Evolutionary conservation across 2,113 vertebrate species (phyloP).

Genomic region (Plecotus auritus): DNA sequence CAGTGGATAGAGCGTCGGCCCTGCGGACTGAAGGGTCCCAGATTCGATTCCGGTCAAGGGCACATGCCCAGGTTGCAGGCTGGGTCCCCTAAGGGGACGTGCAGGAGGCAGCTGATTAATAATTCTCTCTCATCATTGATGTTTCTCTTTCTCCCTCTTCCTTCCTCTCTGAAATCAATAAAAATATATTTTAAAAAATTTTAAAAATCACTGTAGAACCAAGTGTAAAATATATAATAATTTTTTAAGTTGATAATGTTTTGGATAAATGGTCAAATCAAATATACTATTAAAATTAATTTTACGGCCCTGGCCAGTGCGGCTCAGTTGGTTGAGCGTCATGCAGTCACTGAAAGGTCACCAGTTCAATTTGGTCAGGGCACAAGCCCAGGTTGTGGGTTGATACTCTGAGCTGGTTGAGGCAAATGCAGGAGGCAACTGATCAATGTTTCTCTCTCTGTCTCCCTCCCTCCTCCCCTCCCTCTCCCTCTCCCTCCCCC

Average conservation of each 20-base stretch:
- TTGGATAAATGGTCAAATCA: not conserved
- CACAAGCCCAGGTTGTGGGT: not conserved
- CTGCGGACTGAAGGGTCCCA: too few relatives aligned
- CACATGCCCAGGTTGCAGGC: too few relatives aligned
- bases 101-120: too few relatives aligned
- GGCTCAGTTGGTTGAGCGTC: not conserved
- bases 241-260: constrained; percentile 5
- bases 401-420: not conserved
- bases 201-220: not conserved
- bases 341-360: not conserved
- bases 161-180: too few relatives aligned
- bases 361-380: not conserved
- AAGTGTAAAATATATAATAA: not conserved
- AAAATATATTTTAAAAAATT: not conserved
- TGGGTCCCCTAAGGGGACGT: too few relatives aligned
- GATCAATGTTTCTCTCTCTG: not conserved
- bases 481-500: too few relatives aligned
- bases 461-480: too few relatives aligned
- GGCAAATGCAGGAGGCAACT: not conserved
- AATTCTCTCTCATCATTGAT: too few relatives aligned
- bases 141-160: too few relatives aligned
- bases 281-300: constrained; percentile 13
- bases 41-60: too few relatives aligned
- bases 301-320: not conserved
- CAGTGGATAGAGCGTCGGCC: too few relatives aligned